phyloP scores from a whole-genome alignment of 37 sponge, comb jelly and placozoan genomes.

The Bolinopsis microptera region DNA sequence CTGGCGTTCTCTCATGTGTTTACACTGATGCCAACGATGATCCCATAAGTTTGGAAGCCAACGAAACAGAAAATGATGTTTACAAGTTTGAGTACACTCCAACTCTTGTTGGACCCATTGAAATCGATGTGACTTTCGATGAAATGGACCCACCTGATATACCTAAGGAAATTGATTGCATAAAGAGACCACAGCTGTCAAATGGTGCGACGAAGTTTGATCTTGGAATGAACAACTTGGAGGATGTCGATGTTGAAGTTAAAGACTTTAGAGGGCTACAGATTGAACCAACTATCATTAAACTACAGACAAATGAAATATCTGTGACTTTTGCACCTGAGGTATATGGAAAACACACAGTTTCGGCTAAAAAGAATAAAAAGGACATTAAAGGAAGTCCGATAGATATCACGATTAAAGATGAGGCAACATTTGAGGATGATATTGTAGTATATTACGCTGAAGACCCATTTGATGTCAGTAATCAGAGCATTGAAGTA shows the following conservation, averaged over 20 bases:
- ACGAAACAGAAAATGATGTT: background rate
- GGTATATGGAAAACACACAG: conserved; percentile 13
- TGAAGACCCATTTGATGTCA: background rate
- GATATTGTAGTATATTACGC: background rate
- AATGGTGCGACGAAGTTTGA: conserved; percentile 22
- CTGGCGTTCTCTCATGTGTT: conserved; percentile 19
- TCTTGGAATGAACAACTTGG: background rate
- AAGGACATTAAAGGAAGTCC: conserved; percentile 20
- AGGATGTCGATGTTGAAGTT: background rate
- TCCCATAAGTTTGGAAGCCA: conserved; percentile 8
- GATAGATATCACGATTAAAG: background rate
- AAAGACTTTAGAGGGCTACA: background rate
- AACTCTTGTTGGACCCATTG: background rate
- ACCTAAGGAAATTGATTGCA: background rate
- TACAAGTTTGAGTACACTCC: background rate
- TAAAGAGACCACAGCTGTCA: background rate
- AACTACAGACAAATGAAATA: background rate
- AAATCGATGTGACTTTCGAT: conserved; percentile 18
- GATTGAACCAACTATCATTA: background rate
- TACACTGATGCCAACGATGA: conserved; percentile 7
- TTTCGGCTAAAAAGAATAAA: background rate
- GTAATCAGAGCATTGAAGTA: background rate
- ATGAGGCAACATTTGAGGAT: background rate
- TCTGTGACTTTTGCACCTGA: conserved; percentile 7
- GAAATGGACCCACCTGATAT: background rate